These are phyloP conservation scores for Aporophyla nigra DNA, from an alignment of 2,888 invertebrate species.

Conservation along the genomic window DNA sequence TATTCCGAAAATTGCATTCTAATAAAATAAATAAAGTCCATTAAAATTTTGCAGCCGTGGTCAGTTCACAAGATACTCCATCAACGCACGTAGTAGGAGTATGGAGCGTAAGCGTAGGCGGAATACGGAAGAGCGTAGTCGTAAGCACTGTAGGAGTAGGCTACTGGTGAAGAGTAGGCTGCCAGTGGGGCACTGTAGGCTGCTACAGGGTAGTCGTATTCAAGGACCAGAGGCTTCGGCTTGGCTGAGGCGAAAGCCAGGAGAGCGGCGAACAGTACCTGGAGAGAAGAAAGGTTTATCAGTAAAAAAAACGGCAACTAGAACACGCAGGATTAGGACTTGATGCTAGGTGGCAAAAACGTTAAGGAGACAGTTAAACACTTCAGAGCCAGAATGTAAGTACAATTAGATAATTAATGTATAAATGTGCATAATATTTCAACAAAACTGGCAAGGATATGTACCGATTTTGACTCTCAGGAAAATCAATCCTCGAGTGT, in stretches of 20 bases:
- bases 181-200: constrained; percentile 87
- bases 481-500: no score
- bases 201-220: constrained; percentile 81
- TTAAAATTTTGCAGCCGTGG: background rate
- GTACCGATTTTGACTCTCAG: background rate
- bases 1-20: constrained; percentile 44
- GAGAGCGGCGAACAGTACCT: constrained; percentile 88
- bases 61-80: constrained; percentile 8
- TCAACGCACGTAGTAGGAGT: constrained; percentile 83
- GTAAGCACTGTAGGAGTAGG: constrained; percentile 81
- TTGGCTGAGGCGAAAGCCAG: constrained; percentile 90
- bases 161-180: constrained; percentile 88
- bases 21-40: constrained; percentile 39
- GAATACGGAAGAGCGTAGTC: constrained; percentile 79
- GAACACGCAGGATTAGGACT: background rate
- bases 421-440: background rate
- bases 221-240: constrained; percentile 86
- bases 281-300: constrained; percentile 43
- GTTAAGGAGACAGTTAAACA: background rate
- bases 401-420: background rate
- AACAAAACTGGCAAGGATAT: background rate
- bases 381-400: background rate
- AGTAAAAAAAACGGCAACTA: background rate
- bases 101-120: constrained; percentile 81
- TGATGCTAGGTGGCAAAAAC: background rate